Evolutionary conservation across 53 echinoderm and acorn worm species (phyloP), one percentile per base, ranked within the genome.

Genomic region (Echinarachnius parma): DNA sequence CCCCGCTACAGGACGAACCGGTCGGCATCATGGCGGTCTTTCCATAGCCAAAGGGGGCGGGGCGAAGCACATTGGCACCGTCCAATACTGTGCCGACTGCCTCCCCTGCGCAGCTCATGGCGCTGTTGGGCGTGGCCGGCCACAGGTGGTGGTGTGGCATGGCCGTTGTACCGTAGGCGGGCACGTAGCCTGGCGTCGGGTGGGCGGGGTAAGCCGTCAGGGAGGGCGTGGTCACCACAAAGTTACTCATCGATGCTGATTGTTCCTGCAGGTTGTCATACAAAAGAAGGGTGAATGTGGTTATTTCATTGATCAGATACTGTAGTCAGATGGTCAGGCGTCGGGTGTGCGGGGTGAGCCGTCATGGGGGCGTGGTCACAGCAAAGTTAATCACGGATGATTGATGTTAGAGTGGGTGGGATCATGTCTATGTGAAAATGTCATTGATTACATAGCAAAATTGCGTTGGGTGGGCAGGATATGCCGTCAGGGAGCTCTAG

Each of bases 151-250:
- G 74, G 44, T 72, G 74, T 5, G 74, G 74, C 74, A 72, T 72
- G 56, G 74, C 92, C 33, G 91, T 79, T 25, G 91, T 90, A 34
- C 92, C 92, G 56, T 86, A 92, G 39, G 83, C 84, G 9, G 92
- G 92, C 16, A 92, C 92, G 77, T 92, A 92, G 64, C 82, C 92
- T 9, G 92, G 86, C 42, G 92, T 71, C 33, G 86, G 84, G 65
- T 48, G 77, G 77, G 75, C 86, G 86, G 86, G 81, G 55, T 92
- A 92, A 14, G 92, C 92, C 5, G 92, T 83, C 42, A 86, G 75
- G n/a, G 86, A 86, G 37, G 84, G 86, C 14, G 86, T 76, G 28
- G 92, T 78, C 52, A 92, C 84, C 33, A 92, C 86, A 56, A 92
- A 83, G 62, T 92, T 92, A 36, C 86, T 81, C 61, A 90, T 72